These are phyloP conservation scores for Epizoanthus fatuus DNA, from an alignment of 92 coral and sea anemone genomes.

Conservation along the genomic window DNA sequence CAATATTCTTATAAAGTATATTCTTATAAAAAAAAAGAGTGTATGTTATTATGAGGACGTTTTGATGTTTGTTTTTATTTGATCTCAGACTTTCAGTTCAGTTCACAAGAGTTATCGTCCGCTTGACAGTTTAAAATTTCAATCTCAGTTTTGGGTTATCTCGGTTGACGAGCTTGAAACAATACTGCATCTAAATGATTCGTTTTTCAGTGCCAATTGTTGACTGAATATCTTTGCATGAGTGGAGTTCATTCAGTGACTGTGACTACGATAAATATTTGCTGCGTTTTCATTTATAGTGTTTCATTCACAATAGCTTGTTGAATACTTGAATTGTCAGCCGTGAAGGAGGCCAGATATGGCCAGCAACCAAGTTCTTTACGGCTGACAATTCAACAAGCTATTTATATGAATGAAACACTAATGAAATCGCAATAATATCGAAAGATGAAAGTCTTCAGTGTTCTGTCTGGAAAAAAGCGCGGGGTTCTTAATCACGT, in stretches of 20 bases:
- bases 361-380: too few relatives aligned
- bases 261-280: conserved; percentile 24
- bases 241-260: conserved; percentile 13
- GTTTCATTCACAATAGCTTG: too few relatives aligned
- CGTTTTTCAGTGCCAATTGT: conserved; percentile 6
- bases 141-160: background rate
- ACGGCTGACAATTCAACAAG: too few relatives aligned
- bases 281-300: background rate
- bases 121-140: background rate
- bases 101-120: background rate
- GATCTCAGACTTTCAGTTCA: background rate
- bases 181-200: conserved; percentile 28
- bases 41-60: background rate
- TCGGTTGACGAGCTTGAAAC: conserved; percentile 1
- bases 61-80: background rate
- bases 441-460: too few relatives aligned
- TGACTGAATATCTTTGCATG: conserved; percentile 24
- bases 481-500: too few relatives aligned
- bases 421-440: too few relatives aligned
- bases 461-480: too few relatives aligned
- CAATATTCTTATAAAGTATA: too few relatives aligned
- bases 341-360: too few relatives aligned
- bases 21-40: too few relatives aligned
- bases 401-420: too few relatives aligned
- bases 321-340: too few relatives aligned